Percentiles rank a stretch among this genome's conserved stretches.
Conservation (phyloP, 2,797 vertebrate species). For the Okamejei kenojei region DNA sequence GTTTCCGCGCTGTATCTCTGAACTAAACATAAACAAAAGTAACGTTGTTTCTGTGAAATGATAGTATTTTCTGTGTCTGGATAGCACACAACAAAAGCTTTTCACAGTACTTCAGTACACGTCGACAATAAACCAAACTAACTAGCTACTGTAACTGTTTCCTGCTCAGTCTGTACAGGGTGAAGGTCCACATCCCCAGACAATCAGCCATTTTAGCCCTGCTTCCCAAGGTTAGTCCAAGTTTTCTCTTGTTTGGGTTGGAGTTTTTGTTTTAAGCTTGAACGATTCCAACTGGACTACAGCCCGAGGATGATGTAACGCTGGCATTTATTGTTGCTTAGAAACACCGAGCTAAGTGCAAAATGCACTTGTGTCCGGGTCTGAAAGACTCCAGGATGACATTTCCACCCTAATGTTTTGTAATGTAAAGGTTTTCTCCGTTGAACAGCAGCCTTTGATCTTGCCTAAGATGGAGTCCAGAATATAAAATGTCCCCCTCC, state of each 20-base stretch:
- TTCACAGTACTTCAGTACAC: no score
- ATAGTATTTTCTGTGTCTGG: no score
- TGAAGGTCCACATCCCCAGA: background rate
- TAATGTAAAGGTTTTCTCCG: background rate
- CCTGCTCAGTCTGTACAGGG: background rate
- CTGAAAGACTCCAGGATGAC: background rate
- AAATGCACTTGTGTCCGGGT: background rate
- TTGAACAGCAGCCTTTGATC: background rate
- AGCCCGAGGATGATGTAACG: background rate
- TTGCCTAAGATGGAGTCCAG: background rate
- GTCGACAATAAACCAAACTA: no score
- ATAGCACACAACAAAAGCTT: no score
- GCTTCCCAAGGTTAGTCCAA: background rate
- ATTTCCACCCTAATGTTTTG: background rate
- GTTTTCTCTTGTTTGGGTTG: background rate
- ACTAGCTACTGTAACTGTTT: no score
- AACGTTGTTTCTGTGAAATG: background rate
- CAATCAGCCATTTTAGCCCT: background rate
- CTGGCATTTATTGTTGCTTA: background rate
- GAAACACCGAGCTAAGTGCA: background rate
- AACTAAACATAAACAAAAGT: no score
- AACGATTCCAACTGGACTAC: background rate
- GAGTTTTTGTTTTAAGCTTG: background rate
- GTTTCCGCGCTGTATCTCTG: no score
- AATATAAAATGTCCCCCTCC: background rate